Evolutionary conservation across 2,888 invertebrate species (phyloP), one percentile per base, ranked within the genome.

Genomic region (Tipula vernalis): DNA sequence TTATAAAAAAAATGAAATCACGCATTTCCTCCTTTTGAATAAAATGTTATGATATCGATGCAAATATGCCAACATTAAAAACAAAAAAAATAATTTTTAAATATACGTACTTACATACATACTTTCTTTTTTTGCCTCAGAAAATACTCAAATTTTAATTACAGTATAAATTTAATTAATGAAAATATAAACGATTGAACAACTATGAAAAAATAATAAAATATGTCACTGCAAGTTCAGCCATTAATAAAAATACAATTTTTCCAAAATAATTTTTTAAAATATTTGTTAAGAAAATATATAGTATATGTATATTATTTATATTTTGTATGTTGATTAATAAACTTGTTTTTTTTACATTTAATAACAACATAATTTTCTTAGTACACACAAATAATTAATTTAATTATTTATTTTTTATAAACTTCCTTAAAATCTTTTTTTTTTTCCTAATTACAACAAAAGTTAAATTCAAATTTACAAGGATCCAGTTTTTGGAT

Each of bases 401-500:
- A 86, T 47, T 86, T 57, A 41, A 86, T 41, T 36, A 41, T 57
- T 83, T 71, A 57, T 41, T 86, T 47, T 86, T 15, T 71, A 71
- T 71, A 71, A 71, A 71, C 12, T 28, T 71, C 28, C 28, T 71
- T 71, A 71, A 71, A 71, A 71, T 71, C 71, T 28, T 18, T 71
- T 71, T 71, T 71, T 28, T n/a, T 12, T 71, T 71, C 71, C 71
- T 71, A 71, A 28, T 71, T 71, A 71, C 71, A n/a, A 71, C 71
- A 71, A 71, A 71, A 71, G 71, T 71, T 71, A 86, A 36, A 47
- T 84, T 84, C 41, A 39, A 84, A 84, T 89, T 91, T 91, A 92
- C 89, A 91, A 90, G 85, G 91, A 91, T 89, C 91, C 91, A 51
- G 91, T 91, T 90, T 92, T 92, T 83, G 90, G 90, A 88, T 90